phyloP scores from a whole-genome alignment of 1,140 invertebrate species.

The Euglossa dilemma region DNA sequence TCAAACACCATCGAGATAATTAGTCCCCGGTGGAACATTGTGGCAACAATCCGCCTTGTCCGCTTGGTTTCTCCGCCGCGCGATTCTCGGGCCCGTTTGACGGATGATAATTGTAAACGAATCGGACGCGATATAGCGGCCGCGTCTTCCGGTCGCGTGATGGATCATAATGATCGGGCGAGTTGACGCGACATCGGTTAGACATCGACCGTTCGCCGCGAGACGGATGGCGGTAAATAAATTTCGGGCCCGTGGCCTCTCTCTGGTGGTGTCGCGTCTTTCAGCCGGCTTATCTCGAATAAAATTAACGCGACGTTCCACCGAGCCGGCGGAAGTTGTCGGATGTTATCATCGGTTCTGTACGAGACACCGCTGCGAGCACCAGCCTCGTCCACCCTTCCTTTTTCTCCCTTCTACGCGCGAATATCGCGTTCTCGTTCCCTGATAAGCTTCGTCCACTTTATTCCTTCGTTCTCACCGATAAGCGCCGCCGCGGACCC shows the following conservation, averaged over 20 bases:
- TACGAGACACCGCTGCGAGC: conserved; percentile 9
- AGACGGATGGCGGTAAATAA: conserved; percentile 39
- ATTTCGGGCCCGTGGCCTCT: conserved; percentile 3
- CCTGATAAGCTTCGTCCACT: conserved; percentile 18
- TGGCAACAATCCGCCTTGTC: background rate
- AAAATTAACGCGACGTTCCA: conserved; percentile 37
- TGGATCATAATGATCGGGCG: conserved; percentile 48
- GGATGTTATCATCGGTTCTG: conserved; percentile 37
- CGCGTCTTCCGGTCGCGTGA: conserved; percentile 7
- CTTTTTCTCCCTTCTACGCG: background rate
- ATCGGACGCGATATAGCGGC: conserved; percentile 27
- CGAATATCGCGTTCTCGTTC: background rate
- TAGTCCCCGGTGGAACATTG: background rate
- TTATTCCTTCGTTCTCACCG: background rate
- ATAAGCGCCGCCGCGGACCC: background rate
- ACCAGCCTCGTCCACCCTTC: background rate
- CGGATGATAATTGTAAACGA: conserved; percentile 40
- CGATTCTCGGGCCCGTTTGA: background rate
- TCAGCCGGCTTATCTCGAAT: conserved; percentile 30
- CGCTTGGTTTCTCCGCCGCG: too few species aligned
- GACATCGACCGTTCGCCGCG: conserved; percentile 5
- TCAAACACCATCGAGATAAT: background rate
- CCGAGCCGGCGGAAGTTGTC: conserved; percentile 39
- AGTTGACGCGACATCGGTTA: conserved; percentile 39
- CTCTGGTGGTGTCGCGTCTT: conserved; percentile 25